Conservation (phyloP, 2,797 vertebrate species). For the Distichodus sexfasciatus region DNA sequence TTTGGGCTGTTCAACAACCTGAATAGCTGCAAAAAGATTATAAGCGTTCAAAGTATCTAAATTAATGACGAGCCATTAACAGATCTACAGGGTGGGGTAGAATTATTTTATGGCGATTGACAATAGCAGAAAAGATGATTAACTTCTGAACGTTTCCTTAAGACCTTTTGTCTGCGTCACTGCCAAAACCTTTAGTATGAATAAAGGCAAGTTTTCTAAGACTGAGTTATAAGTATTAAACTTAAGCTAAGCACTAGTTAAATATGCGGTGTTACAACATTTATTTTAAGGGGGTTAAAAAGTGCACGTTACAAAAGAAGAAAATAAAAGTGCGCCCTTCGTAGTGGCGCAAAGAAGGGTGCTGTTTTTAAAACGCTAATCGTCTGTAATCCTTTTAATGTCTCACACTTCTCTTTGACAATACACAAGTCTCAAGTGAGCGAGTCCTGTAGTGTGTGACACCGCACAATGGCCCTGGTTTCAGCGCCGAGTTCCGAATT, state of each 20-base stretch:
- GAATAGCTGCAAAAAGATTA: slow-evolving; percentile 35
- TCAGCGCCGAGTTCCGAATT: slow-evolving; percentile 44
- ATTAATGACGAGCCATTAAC: slow-evolving; percentile 62
- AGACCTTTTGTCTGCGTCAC: not conserved
- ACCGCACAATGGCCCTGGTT: slow-evolving; percentile 44
- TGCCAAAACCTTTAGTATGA: not conserved
- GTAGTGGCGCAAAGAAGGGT: slow-evolving; percentile 48
- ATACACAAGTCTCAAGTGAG: slow-evolving; percentile 66
- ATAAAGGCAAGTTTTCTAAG: no score
- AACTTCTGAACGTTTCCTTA: not conserved
- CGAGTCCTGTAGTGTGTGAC: slow-evolving; percentile 42
- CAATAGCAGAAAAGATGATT: slow-evolving; percentile 16
- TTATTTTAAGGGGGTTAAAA: not conserved
- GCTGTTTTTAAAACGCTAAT: slow-evolving; percentile 65
- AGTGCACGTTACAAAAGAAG: no score
- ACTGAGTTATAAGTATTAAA: no score
- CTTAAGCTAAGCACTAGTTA: no score
- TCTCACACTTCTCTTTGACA: slow-evolving; percentile 72
- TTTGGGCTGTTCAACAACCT: slow-evolving; percentile 14
- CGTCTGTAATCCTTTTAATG: slow-evolving; percentile 79
- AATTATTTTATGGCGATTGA: slow-evolving; percentile 25
- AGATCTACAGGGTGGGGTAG: slow-evolving; percentile 38
- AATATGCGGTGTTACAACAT: no score
- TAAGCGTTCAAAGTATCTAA: slow-evolving; percentile 36
- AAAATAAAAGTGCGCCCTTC: slow-evolving; percentile 42